Base-by-base conservation (phyloP, 2,113 vertebrate genomes). In the Neotragus pygmaeus region DNA sequence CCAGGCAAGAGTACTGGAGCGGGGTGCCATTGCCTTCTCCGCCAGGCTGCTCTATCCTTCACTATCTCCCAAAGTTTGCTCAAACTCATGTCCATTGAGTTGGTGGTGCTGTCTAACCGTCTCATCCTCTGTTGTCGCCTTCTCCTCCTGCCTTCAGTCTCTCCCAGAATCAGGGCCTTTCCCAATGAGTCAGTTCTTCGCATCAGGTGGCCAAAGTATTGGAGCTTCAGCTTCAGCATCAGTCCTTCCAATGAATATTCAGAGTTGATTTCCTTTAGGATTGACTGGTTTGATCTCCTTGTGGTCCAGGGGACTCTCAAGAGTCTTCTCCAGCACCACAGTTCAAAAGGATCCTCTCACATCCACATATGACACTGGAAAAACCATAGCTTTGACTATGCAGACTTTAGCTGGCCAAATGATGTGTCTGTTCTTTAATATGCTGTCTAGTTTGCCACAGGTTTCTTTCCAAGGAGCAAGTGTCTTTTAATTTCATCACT, bases 51-150 rank as follows among this genome's bases (percentile, higher is more conserved):
- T n/a, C n/a, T n/a, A 25, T 43, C 23, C 23, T 75, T 27, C 12
- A 27, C 70, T 75, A 14, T 43, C 12, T 43, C 12, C 70, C 23
- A 33, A 39, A 75, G 70, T 75, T 43, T 43, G 39, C 39, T 43
- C 70, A 75, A 75, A 75, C 36, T 75, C 39, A 75, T 15, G 36
- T 27, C 39, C 70, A 7, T 75, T 75, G 39, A 75, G 5, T 43
- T 13, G 23, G 23, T 27, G 23, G 23, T 27, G 6, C 36, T 43
- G 12, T 75, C 23, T 43, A 75, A 75, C 70, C 70, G 43, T 27
- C 23, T 43, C 23, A 27, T 43, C 36, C 36, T 39, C n/a, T 73
- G 66, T 0, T 0, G 0, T 39, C 11, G 0, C 10, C 66, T 73
- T 43, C 36, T 73, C 36, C 19, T 73, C 11, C 23, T 75, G 39